Evolutionary conservation across 2,888 invertebrate genomes (phyloP).

Genomic region (Orthosia incerta): DNA sequence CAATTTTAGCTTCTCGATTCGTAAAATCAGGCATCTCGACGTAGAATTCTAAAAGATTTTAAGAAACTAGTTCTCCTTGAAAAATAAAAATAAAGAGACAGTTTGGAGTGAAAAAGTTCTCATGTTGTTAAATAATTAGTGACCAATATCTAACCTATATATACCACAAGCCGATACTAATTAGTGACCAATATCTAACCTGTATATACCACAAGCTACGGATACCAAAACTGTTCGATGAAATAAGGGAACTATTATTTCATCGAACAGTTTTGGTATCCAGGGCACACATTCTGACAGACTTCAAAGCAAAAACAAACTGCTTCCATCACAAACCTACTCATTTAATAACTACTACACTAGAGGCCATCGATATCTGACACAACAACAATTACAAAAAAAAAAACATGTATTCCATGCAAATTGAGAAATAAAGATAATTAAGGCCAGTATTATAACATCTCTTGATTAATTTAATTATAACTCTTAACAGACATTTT

Average conservation of each 20-base stretch:
- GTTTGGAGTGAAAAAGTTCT: neutral
- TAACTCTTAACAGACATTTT: conserved; percentile 54
- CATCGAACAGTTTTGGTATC: too few species aligned
- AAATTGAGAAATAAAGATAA: conserved; percentile 66
- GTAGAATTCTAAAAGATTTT: neutral
- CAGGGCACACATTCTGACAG: neutral
- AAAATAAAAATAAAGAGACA: neutral
- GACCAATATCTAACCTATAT: too few species aligned
- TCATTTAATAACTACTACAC: neutral
- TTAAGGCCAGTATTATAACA: conserved; percentile 51
- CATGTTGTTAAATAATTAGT: too few species aligned
- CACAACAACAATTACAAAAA: conserved; percentile 26
- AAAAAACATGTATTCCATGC: conserved; percentile 41
- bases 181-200: too few species aligned
- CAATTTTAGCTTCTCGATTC: neutral
- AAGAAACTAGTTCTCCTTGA: neutral
- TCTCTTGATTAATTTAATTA: conserved; percentile 68
- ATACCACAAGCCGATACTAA: neutral
- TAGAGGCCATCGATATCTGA: neutral
- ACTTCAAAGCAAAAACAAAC: neutral
- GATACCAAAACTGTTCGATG: neutral
- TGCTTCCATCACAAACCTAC: neutral
- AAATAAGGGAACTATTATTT: too few species aligned
- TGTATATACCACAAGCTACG: neutral
- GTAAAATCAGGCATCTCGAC: neutral